phyloP scores from a whole-genome alignment of 1,140 invertebrate genomes.

The Drosophila novamexicana region DNA sequence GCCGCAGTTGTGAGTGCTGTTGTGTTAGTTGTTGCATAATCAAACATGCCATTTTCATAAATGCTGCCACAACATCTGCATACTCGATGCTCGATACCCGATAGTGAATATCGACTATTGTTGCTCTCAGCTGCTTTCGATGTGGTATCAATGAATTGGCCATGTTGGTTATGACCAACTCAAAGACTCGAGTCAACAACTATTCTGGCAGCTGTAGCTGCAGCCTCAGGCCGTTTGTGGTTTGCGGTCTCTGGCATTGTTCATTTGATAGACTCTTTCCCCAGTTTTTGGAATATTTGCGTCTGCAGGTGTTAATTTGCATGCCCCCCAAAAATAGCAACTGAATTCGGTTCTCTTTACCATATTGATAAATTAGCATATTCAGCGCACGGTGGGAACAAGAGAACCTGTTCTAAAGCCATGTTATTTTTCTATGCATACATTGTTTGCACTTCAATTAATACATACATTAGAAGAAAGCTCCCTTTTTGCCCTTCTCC shows the following conservation, averaged over 20 bases:
- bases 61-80: constrained; percentile 53
- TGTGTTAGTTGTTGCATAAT: constrained; percentile 56
- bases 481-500: background rate
- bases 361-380: constrained; percentile 66
- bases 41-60: constrained; percentile 71
- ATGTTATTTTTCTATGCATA: constrained; percentile 45
- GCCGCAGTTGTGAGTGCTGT: constrained; percentile 5
- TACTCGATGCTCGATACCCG: constrained; percentile 14
- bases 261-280: constrained; percentile 38
- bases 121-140: constrained; percentile 41
- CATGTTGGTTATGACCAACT: constrained; percentile 37
- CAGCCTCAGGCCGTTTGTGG: constrained; percentile 22
- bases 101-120: constrained; percentile 33
- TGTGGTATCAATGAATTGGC: constrained; percentile 58
- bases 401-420: constrained; percentile 27
- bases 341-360: constrained; percentile 30
- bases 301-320: constrained; percentile 59
- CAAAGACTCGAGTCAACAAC: constrained; percentile 13
- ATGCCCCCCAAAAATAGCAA: constrained; percentile 44
- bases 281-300: constrained; percentile 3
- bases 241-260: constrained; percentile 41
- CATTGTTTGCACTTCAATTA: constrained; percentile 64
- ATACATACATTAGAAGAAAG: constrained; percentile 17
- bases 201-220: constrained; percentile 18
- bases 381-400: constrained; percentile 37